Evolutionary conservation across 2,888 invertebrate species (phyloP).

Genomic region (Oscheius sp.): DNA sequence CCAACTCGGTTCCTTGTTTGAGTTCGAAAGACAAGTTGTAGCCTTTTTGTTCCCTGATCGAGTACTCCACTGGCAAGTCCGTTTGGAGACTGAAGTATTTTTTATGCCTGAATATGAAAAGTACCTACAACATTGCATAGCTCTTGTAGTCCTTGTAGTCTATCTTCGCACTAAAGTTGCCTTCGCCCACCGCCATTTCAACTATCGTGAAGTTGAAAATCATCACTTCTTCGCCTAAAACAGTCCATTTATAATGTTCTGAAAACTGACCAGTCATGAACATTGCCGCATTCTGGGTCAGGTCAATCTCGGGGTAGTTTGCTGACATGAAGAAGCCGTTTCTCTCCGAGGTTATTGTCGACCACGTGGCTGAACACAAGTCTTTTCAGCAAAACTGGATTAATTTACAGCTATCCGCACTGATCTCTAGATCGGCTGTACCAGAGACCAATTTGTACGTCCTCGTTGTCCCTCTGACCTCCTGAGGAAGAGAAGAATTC

Average conservation of each 20-base stretch:
- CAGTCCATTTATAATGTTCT: neutral
- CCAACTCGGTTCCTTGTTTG: neutral
- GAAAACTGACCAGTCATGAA: neutral
- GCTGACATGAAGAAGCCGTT: constrained; percentile 9
- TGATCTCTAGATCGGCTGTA: neutral
- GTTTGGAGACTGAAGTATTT: neutral
- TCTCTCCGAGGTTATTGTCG: neutral
- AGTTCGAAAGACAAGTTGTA: neutral
- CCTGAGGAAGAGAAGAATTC: neutral
- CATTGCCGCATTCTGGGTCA: neutral
- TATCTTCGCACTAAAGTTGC: constrained; percentile 4
- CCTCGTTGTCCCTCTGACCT: neutral
- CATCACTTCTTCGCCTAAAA: neutral
- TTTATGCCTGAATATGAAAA: neutral
- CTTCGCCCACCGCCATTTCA: neutral
- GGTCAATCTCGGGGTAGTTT: neutral
- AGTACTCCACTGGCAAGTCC: neutral
- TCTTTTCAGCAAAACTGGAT: neutral
- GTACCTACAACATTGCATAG: neutral
- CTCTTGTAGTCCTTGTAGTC: neutral
- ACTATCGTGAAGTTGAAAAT: neutral
- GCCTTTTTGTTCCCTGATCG: neutral
- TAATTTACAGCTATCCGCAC: neutral
- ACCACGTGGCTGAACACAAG: neutral
- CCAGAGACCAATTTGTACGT: neutral